These are phyloP conservation scores for Ariolimax columbianus DNA, from an alignment of 2,888 invertebrate genomes.

Conservation along the genomic window DNA sequence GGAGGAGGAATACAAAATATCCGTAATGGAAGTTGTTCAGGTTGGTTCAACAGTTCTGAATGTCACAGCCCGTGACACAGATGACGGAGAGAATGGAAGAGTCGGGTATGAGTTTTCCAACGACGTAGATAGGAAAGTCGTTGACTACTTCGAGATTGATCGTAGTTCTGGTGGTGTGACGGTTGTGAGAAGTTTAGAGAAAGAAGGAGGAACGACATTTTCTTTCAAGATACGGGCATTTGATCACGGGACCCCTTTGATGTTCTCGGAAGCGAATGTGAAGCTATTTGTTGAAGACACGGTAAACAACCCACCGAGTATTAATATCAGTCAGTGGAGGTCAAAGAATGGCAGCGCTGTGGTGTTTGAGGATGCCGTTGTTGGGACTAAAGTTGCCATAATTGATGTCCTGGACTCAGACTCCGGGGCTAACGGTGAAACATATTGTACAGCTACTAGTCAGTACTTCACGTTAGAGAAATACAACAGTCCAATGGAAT, in stretches of 20 bases:
- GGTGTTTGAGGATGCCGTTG: constrained; percentile 53
- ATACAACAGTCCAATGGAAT: constrained; percentile 42
- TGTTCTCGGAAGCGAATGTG: constrained; percentile 49
- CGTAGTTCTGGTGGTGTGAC: constrained; percentile 48
- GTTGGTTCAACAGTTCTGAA: constrained; percentile 42
- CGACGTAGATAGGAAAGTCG: constrained; percentile 37
- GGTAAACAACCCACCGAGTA: constrained; percentile 54
- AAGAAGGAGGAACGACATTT: constrained; percentile 49
- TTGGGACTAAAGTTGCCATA: constrained; percentile 51
- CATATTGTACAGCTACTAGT: constrained; percentile 46
- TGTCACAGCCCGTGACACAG: constrained; percentile 52
- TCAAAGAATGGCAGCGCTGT: constrained; percentile 36
- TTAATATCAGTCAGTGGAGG: constrained; percentile 49
- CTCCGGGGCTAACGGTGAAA: constrained; percentile 53
- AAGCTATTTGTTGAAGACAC: constrained; percentile 52
- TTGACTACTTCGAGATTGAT: constrained; percentile 48
- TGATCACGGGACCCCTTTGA: constrained; percentile 53
- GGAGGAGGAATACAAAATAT: constrained; percentile 29
- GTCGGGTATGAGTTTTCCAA: constrained; percentile 52
- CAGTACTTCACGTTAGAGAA: constrained; percentile 50
- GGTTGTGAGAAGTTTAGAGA: constrained; percentile 44
- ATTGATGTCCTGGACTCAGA: constrained; percentile 54
- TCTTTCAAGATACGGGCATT: constrained; percentile 51
- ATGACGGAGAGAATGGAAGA: constrained; percentile 53
- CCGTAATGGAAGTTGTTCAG: constrained; percentile 44